Conservation (phyloP, 2,888 invertebrate genomes). For the Amphipoea oculea region DNA sequence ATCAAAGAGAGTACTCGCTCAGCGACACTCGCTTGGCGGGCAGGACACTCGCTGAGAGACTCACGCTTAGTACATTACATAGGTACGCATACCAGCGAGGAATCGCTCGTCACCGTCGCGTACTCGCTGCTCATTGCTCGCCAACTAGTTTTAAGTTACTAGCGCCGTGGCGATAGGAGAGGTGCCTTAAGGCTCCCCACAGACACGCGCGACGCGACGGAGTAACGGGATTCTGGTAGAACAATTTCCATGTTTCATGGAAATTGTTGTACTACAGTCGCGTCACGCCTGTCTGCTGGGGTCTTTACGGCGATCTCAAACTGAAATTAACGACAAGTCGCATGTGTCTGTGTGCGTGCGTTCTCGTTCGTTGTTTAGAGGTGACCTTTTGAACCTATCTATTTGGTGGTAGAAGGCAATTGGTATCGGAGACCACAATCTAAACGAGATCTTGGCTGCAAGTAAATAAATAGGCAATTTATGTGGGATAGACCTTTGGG, state of each 20-base stretch:
- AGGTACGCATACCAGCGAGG: not conserved
- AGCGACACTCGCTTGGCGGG: not conserved
- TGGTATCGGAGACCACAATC: conserved; percentile 51
- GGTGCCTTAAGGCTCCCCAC: too few species aligned
- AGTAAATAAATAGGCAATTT: conserved; percentile 58
- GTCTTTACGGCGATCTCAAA: not conserved
- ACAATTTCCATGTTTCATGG: too few species aligned
- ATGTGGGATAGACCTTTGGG: conserved; percentile 29
- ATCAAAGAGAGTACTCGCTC: not conserved
- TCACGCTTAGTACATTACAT: not conserved
- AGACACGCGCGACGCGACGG: too few species aligned
- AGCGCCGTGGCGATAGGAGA: too few species aligned
- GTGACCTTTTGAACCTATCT: not conserved
- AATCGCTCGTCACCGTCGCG: not conserved
- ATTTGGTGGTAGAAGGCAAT: not conserved
- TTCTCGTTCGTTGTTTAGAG: not conserved
- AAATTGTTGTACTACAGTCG: too few species aligned
- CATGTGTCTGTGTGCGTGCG: too few species aligned
- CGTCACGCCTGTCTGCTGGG: too few species aligned
- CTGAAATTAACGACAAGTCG: not conserved
- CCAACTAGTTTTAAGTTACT: too few species aligned
- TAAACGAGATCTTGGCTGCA: conserved; percentile 55
- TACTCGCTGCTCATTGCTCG: not conserved
- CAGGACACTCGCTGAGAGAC: not conserved
- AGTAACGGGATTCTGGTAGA: too few species aligned